Base-by-base conservation (phyloP, 2,113 vertebrate species). In the Peromyscus maniculatus region DNA sequence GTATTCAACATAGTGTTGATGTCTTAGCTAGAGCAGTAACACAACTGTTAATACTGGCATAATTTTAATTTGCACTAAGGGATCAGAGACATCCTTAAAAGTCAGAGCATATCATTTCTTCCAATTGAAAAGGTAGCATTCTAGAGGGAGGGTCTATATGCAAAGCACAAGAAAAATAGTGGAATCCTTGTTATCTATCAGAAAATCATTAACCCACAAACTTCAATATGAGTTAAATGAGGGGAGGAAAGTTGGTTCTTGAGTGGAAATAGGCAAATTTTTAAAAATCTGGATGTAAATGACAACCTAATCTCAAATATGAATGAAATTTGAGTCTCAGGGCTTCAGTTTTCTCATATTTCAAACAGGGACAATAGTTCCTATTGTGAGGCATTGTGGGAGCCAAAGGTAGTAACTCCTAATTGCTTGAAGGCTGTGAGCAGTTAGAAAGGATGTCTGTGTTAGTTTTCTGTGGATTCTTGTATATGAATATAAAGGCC, bases 311-410 rank as follows among this genome's bases (percentile, higher is more conserved):
- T 28, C 16, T 95, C 77, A 67, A 93, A 36, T 55, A 74, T 87
- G 67, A 57, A 74, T 74, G 55, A 36, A 84, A 13, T 21, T 83
- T 64, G 22, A 86, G 16, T n/a, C 46, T 82, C 49, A 12, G 12
- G 31, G 26, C 59, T 83, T 94, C 52, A 31, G 52, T 92, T 96
- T 93, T 79, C 36, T 79, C 43, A 79, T 79, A 62, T 91, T 95
- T 80, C n/a, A 90, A 57, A 82, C 5, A 55, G 8, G 46, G 71
- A 46, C 69, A 82, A 66, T 77, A 67, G 69, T 86, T 92, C 39
- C 22, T 96, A 39, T 26, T 19, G 22, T 82, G 49, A 49, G 31
- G 1, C 55, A 49, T 75, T 62, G 33, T 78, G 72, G 86, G 17
- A 26, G 33, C 66, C 39, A 91, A 71, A 78, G 19, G 94, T 46